Evolutionary conservation across 2,888 invertebrate species (phyloP).

Genomic region (Bursaphelenchus okinawaensis): DNA sequence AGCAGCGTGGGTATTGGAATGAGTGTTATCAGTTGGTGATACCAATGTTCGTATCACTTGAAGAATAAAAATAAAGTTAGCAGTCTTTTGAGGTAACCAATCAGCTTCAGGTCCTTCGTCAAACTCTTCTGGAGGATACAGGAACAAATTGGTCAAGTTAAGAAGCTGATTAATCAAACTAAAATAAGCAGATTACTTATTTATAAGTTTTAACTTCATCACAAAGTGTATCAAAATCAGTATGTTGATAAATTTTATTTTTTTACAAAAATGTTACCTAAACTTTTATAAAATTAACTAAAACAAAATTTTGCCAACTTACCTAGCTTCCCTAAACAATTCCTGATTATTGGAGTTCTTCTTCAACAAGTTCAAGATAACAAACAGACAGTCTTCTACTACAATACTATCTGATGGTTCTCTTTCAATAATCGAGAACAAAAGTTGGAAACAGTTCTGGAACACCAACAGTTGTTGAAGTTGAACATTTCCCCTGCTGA

Average conservation of each 20-base stretch:
- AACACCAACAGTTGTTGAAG: constrained; percentile 94
- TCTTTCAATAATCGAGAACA: constrained; percentile 83
- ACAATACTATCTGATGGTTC: constrained; percentile 85
- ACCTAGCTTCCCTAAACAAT: constrained; percentile 83
- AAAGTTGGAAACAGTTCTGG: constrained; percentile 91
- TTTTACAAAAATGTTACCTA: background rate
- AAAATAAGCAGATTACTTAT: constrained; percentile 58
- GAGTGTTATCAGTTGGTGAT: constrained; percentile 79
- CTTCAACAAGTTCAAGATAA: constrained; percentile 84
- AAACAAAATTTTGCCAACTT: background rate
- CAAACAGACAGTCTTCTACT: constrained; percentile 88
- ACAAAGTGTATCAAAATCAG: too few species aligned
- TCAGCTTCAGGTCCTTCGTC: constrained; percentile 59
- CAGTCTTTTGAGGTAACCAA: constrained; percentile 66
- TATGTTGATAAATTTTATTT: too few species aligned
- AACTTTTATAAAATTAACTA: too few species aligned
- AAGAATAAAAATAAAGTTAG: constrained; percentile 85
- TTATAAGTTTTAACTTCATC: background rate
- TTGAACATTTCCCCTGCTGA: constrained; percentile 89
- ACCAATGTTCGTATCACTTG: constrained; percentile 83
- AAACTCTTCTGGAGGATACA: constrained; percentile 58
- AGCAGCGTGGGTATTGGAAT: constrained; percentile 72
- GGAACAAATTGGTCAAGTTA: constrained; percentile 71
- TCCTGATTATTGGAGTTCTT: constrained; percentile 96
- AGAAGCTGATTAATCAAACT: constrained; percentile 84